Evolutionary conservation across 2,113 vertebrate genomes (phyloP), one percentile per base, ranked within the genome.

Genomic region (Clarias gariepinus): DNA sequence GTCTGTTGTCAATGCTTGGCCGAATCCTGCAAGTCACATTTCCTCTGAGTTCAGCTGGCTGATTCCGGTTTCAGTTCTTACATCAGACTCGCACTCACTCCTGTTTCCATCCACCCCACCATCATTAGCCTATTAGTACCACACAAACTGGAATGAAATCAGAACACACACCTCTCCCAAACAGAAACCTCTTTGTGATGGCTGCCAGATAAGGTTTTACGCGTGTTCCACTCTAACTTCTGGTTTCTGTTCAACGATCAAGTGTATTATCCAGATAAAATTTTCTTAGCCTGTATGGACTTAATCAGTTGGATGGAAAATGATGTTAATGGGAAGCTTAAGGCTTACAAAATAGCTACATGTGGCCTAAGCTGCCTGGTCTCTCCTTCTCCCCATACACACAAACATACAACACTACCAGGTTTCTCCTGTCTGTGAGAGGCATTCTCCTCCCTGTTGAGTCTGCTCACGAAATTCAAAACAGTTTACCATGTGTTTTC

Each of bases 41-140:
- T 83, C 25, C 53, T 77, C 28, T 60, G 61, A 69, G 53, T 74
- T 63, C 64, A 78, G 33, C 57, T 66, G 15, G 55, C 73, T 41
- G 57, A 63, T 36, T 87, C 83, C 84, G n/a, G 66, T 86, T 80
- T 87, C 82, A 76, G 78, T 74, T 74, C 28, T 66, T 80, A 64
- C 71, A 30, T 87, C 25, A 85, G 63, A 55, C 21, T 69, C 41
- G 15, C 64, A 76, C 58, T 55, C 16, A 78, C 58, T 69, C 21
- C 41, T 87, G 77, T 86, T 86, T 86, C 85, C 68, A 82, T 69
- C 41, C 36, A 73, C 78, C 41, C 28, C 47, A 52, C 82, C 77
- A 71, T 55, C 55, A 74, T 83, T 83, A 47, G 21, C 21, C 64
- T 58, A 86, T 82, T 86, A 82, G 63, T 74, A 61, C 68, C 10